phyloP scores from a whole-genome alignment of 2,113 vertebrate species.

The Manacus vitellinus region DNA sequence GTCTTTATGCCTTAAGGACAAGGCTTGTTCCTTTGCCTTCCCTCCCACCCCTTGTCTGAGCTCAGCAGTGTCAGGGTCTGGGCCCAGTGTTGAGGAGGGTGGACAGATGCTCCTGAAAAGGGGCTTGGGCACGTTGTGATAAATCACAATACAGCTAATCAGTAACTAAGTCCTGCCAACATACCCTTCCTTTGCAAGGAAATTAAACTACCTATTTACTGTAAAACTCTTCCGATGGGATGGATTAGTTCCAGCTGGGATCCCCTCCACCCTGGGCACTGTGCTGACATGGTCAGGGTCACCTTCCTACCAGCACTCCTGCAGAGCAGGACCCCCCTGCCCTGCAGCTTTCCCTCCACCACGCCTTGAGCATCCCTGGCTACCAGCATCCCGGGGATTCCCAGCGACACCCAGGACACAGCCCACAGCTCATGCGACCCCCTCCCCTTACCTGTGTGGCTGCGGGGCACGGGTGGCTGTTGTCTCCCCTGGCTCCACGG shows the following conservation, averaged over 20 bases:
- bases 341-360: not conserved
- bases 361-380: not conserved
- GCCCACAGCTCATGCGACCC: not conserved
- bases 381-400: fast-evolving
- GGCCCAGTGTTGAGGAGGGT: not conserved
- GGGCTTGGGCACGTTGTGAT: fast-evolving
- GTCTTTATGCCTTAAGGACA: not conserved
- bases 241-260: not conserved
- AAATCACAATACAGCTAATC: not conserved
- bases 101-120: fast-evolving
- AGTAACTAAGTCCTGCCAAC: not conserved
- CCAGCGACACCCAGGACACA: not conserved
- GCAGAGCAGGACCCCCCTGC: not conserved
- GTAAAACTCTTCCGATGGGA: not conserved
- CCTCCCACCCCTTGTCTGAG: not conserved
- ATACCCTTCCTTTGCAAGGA: not conserved
- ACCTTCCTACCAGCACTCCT: not conserved
- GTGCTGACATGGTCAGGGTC: not conserved
- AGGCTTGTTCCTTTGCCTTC: not conserved
- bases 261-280: not conserved
- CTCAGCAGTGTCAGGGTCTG: fast-evolving
- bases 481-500: not conserved
- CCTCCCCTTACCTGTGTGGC: conserved; percentile 45
- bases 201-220: not conserved
- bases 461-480: not conserved